Evolutionary conservation across 2,888 invertebrate genomes (phyloP), one percentile per base, ranked within the genome.

Genomic region (Acronicta alni): DNA sequence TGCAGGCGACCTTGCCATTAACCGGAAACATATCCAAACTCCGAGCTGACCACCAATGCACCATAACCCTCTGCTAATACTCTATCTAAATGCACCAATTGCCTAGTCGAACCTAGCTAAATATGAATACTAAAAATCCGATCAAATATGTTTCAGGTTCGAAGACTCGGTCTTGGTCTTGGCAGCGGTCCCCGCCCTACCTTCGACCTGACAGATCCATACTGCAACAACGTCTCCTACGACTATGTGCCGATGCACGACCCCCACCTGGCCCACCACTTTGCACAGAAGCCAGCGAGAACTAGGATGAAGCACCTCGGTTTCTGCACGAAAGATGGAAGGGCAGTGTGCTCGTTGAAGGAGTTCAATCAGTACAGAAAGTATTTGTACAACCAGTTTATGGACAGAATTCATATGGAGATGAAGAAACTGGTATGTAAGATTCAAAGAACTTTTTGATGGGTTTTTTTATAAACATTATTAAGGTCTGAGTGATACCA

Each of bases 301-400:
- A 83, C 85, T 71, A 87, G 94, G 26, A 89, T 96, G 85, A 92
- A 92, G 41, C 63, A 85, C 12, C 92, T 95, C 5, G 95, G 96
- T 3, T 95, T 92, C 74, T 95, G 96, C 64, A 96, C 96, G 0
- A 87, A 92, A 15, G 91, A 95, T 18, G 95, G 95, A 1, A 91
- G 96, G 52, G 96, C 96, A 0, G 94, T 96, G 1, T 96, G 96
- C 80, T 94, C 95, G 1, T 82, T 96, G 16, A 95, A 95, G 64
- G 96, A 96, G 73, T 96, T 96, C 80, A 96, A 96, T 79, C 93
- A 95, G 65, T 96, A 96, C 86, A 94, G 96, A 54, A 94, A 95
- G 67, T 95, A 95, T 69, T 82, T 96, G 52, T 95, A 95, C 68
- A 94, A 95, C 60, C 91, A 92, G 16, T 95, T 95, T 65, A 91